Percentiles rank a stretch among this genome's conserved stretches.
phyloP scores from a whole-genome alignment of 2,888 invertebrate genomes.

The Halictus quadricinctus region DNA sequence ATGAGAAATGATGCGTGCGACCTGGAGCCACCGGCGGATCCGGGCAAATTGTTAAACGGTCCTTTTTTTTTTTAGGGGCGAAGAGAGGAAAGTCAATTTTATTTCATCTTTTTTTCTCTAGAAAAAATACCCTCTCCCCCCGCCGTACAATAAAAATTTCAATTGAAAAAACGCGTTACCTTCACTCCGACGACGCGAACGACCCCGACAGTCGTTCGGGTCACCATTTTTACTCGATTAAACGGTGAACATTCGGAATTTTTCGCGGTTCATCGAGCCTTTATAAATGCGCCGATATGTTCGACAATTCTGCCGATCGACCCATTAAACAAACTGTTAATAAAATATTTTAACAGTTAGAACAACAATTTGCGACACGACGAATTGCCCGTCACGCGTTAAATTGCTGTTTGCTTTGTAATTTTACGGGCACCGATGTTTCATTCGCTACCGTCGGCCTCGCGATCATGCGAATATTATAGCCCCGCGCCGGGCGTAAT shows the following conservation, averaged over 20 bases:
- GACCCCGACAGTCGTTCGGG: neutral
- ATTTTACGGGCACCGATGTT: neutral
- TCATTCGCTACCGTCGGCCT: neutral
- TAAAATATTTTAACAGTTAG: slow-evolving; percentile 4
- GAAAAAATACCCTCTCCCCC: neutral
- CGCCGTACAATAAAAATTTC: neutral
- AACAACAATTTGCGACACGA: neutral
- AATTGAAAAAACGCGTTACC: slow-evolving; percentile 7
- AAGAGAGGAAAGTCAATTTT: neutral
- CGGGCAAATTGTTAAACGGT: slow-evolving; percentile 31
- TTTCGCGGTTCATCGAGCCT: slow-evolving; percentile 1
- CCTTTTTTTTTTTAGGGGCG: neutral
- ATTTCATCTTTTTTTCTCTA: neutral
- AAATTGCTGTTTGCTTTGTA: neutral
- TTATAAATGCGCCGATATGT: neutral
- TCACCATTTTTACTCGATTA: slow-evolving; percentile 9
- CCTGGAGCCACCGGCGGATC: slow-evolving; percentile 21
- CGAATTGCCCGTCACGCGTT: neutral
- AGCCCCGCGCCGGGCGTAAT: neutral
- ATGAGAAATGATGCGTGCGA: slow-evolving; percentile 55
- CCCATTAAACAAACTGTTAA: slow-evolving; percentile 14
- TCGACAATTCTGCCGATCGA: neutral
- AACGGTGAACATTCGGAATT: slow-evolving; percentile 8
- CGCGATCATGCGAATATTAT: neutral
- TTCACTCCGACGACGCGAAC: neutral